phyloP scores from a whole-genome alignment of 2,797 vertebrate genomes.

The Clarias pachynema region DNA sequence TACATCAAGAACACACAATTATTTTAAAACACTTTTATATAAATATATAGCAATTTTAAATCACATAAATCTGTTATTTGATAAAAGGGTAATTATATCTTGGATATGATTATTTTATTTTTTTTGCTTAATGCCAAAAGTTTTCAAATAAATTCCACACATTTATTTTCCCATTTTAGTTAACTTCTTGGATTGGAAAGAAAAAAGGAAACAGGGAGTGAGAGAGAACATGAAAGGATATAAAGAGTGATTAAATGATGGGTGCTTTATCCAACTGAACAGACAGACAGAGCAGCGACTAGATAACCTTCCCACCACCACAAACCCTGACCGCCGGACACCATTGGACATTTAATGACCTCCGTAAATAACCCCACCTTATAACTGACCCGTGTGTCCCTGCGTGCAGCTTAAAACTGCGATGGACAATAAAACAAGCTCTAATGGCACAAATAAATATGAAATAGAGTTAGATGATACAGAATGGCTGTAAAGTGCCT shows the following conservation, averaged over 20 bases:
- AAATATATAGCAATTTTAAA: no score
- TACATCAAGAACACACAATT: neutral
- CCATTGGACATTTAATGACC: slow-evolving; percentile 25
- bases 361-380: slow-evolving; percentile 28
- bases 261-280: neutral
- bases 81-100: neutral
- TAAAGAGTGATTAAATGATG: neutral
- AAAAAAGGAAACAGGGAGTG: neutral
- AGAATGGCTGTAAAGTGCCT: neutral
- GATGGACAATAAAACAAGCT: slow-evolving; percentile 9
- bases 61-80: neutral
- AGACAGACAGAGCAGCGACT: neutral
- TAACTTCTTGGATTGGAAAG: neutral
- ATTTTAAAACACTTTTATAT: neutral
- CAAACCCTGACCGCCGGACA: slow-evolving; percentile 5
- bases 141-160: neutral
- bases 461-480: slow-evolving; percentile 4
- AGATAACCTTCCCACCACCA: slow-evolving; percentile 23
- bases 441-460: slow-evolving; percentile 30
- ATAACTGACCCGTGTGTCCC: slow-evolving; percentile 22
- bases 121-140: no score
- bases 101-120: neutral
- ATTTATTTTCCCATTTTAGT: neutral
- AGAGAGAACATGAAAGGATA: neutral
- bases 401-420: slow-evolving; percentile 4